These are phyloP conservation scores for Dyspetes luteomarginatus DNA, from an alignment of 2,888 invertebrate genomes.

Conservation along the genomic window DNA sequence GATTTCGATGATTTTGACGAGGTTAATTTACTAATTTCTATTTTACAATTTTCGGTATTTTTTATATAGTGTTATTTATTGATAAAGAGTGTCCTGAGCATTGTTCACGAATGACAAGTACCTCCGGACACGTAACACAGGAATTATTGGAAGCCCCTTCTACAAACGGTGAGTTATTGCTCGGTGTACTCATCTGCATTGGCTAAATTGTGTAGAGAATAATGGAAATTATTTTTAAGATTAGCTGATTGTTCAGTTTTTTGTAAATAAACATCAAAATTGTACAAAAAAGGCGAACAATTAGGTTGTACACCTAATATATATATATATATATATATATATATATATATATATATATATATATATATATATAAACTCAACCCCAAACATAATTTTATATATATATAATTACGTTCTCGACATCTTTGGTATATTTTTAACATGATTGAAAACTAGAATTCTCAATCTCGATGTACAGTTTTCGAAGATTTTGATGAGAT, in stretches of 20 bases:
- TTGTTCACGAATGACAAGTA: slow-evolving; percentile 63
- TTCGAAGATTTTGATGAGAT: background rate
- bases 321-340: too few species aligned
- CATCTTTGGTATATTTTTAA: background rate
- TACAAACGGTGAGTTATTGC: slow-evolving; percentile 4
- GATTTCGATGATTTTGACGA: background rate
- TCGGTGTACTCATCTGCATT: background rate
- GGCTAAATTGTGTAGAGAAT: background rate
- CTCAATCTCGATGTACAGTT: background rate
- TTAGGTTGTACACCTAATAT: too few species aligned
- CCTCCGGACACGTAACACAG: slow-evolving; percentile 51
- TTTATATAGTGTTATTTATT: too few species aligned
- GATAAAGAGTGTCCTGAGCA: slow-evolving; percentile 45
- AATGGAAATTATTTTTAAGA: too few species aligned
- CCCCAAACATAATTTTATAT: too few species aligned
- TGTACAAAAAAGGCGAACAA: too few species aligned
- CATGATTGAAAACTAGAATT: background rate
- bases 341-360: too few species aligned
- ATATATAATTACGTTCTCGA: too few species aligned
- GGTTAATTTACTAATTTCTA: background rate
- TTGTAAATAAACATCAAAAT: too few species aligned
- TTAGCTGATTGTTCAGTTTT: too few species aligned
- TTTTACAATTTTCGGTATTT: too few species aligned
- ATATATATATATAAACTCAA: too few species aligned
- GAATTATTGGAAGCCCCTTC: slow-evolving; percentile 45